phyloP scores from a whole-genome alignment of 2,797 vertebrate genomes.

The Carcharodon carcharias region DNA sequence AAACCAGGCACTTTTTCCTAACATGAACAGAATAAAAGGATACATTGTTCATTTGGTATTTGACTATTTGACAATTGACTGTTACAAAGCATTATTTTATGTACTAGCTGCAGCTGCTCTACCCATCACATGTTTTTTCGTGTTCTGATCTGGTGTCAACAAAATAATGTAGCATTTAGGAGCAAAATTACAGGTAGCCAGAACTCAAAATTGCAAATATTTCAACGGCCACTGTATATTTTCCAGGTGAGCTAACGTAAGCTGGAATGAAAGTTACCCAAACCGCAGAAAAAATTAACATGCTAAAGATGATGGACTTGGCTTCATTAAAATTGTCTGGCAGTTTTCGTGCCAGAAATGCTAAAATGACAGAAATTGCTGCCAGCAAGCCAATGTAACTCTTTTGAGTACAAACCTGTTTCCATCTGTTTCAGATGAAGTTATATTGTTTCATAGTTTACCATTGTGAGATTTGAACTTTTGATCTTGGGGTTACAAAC shows the following conservation, averaged over 20 bases:
- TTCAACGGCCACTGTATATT: constrained; percentile 63
- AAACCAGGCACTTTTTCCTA: background rate
- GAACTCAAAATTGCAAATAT: constrained; percentile 65
- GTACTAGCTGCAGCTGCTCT: constrained; percentile 38
- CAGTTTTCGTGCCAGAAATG: constrained; percentile 61
- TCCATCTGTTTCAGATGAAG: too few relatives aligned
- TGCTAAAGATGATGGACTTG: constrained; percentile 62
- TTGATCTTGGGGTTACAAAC: too few relatives aligned
- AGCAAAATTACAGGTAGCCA: constrained; percentile 58
- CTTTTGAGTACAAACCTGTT: too few relatives aligned
- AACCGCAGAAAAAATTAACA: constrained; percentile 64
- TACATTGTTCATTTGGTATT: background rate
- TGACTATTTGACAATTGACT: background rate
- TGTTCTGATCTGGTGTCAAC: constrained; percentile 59
- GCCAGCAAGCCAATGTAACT: constrained; percentile 62
- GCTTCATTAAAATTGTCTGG: constrained; percentile 66
- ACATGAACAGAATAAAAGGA: background rate
- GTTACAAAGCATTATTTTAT: background rate
- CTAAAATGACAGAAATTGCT: constrained; percentile 54
- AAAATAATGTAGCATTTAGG: constrained; percentile 64
- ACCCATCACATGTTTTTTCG: constrained; percentile 55
- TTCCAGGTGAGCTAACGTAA: constrained; percentile 63
- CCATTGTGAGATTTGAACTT: too few relatives aligned
- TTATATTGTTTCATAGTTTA: too few relatives aligned
- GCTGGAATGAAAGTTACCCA: constrained; percentile 65